Evolutionary conservation across 2,888 invertebrate genomes (phyloP).

Genomic region (Sphecodes monilicornis): DNA sequence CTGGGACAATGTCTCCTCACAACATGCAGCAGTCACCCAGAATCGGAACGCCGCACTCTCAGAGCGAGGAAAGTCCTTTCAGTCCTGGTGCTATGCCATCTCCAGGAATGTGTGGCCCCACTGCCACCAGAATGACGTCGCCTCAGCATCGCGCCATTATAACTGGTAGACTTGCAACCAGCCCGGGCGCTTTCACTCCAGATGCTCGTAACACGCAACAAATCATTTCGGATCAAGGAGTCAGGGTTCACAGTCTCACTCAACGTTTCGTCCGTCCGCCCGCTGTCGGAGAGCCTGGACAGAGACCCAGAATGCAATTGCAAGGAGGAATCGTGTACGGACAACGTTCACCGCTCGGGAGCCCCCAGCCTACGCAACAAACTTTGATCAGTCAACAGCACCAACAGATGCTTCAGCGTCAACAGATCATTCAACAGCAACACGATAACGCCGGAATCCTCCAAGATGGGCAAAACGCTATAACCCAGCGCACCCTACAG

Average conservation of each 20-base stretch:
- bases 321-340: slow-evolving; percentile 81
- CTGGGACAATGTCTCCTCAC: slow-evolving; percentile 86
- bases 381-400: slow-evolving; percentile 81
- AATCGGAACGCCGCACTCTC: slow-evolving; percentile 88
- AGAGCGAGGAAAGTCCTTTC: slow-evolving; percentile 87
- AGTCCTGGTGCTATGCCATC: slow-evolving; percentile 86
- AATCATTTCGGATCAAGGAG: slow-evolving; percentile 78
- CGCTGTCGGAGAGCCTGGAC: slow-evolving; percentile 78
- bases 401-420: slow-evolving; percentile 85
- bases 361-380: slow-evolving; percentile 81
- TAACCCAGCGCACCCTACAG: slow-evolving; percentile 73
- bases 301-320: slow-evolving; percentile 81
- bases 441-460: slow-evolving; percentile 77
- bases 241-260: slow-evolving; percentile 75
- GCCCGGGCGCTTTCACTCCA: slow-evolving; percentile 83
- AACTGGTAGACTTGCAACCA: slow-evolving; percentile 85
- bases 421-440: slow-evolving; percentile 84
- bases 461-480: slow-evolving; percentile 74
- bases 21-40: slow-evolving; percentile 86
- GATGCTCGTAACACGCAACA: slow-evolving; percentile 79
- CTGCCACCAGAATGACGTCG: slow-evolving; percentile 86
- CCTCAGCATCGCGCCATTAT: slow-evolving; percentile 86
- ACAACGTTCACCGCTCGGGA: slow-evolving; percentile 82
- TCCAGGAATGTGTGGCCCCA: slow-evolving; percentile 84
- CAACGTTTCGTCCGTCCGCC: slow-evolving; percentile 85